phyloP scores from a whole-genome alignment of 2,888 invertebrate species.

The Teleogryllus oceanicus region DNA sequence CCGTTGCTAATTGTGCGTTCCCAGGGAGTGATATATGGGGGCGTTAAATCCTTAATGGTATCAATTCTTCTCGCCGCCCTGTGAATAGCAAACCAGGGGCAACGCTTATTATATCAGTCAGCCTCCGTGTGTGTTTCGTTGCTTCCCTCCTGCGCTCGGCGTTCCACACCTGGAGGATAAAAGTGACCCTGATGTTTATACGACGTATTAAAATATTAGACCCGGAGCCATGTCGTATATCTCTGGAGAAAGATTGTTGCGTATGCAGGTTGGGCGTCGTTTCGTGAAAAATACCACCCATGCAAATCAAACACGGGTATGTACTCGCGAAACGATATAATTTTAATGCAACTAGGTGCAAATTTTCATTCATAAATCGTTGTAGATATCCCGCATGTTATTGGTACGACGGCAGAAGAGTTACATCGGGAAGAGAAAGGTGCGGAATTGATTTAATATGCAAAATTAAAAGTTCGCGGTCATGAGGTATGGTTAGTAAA shows the following conservation, averaged over 20 bases:
- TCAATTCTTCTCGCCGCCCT: not conserved
- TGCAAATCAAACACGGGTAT: too few relatives aligned
- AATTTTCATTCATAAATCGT: slow-evolving; percentile 7
- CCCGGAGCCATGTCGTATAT: not conserved
- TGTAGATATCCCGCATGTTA: not conserved
- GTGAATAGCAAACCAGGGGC: not conserved
- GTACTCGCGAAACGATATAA: not conserved
- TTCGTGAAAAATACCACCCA: too few relatives aligned
- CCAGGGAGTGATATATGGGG: not conserved
- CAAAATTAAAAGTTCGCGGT: too few relatives aligned
- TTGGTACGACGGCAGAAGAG: too few relatives aligned
- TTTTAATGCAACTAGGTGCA: not conserved
- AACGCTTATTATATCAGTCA: too few relatives aligned
- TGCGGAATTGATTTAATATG: too few relatives aligned
- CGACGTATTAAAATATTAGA: not conserved
- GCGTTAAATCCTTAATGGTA: not conserved
- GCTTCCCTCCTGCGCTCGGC: too few relatives aligned
- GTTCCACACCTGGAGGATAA: too few relatives aligned
- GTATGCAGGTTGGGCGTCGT: too few relatives aligned
- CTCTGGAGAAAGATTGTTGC: not conserved
- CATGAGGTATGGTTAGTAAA: too few relatives aligned
- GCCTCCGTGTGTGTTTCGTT: too few relatives aligned
- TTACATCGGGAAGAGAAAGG: too few relatives aligned
- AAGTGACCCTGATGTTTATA: not conserved
- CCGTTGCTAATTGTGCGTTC: not conserved